Evolutionary conservation across 2,113 vertebrate species (phyloP).

Genomic region (Garra rufa): DNA sequence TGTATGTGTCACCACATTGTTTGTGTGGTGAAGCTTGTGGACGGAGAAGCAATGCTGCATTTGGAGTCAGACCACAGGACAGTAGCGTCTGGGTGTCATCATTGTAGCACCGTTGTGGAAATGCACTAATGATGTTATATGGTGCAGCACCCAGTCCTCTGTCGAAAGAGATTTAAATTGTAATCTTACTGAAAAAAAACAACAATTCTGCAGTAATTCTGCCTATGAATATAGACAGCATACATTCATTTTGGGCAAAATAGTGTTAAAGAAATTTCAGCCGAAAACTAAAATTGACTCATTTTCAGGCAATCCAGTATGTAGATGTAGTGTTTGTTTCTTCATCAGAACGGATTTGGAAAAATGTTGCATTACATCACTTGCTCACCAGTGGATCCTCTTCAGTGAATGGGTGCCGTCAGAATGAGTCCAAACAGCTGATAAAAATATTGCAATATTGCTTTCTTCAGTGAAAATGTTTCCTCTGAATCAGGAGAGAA

Average conservation of each 20-base stretch:
- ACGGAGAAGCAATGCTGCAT: slow-evolving; percentile 75
- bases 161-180: slow-evolving; percentile 10
- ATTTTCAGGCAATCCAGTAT: too few species aligned
- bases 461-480: too few species aligned
- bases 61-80: slow-evolving; percentile 79
- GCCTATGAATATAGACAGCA: neutral
- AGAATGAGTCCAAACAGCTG: too few species aligned
- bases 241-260: neutral
- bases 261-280: neutral
- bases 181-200: neutral
- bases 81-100: slow-evolving; percentile 78
- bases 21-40: neutral
- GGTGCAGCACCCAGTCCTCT: slow-evolving; percentile 70
- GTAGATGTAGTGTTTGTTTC: too few species aligned
- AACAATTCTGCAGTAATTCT: neutral
- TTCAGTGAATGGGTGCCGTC: too few species aligned
- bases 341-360: too few species aligned
- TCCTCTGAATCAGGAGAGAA: too few species aligned
- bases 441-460: too few species aligned
- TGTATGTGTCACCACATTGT: neutral
- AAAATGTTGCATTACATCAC: too few species aligned
- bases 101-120: slow-evolving; percentile 76
- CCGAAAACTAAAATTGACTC: neutral
- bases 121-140: slow-evolving; percentile 87
- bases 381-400: too few species aligned